phyloP scores from a whole-genome alignment of 2,888 invertebrate species.

The Sisyra nigra region DNA sequence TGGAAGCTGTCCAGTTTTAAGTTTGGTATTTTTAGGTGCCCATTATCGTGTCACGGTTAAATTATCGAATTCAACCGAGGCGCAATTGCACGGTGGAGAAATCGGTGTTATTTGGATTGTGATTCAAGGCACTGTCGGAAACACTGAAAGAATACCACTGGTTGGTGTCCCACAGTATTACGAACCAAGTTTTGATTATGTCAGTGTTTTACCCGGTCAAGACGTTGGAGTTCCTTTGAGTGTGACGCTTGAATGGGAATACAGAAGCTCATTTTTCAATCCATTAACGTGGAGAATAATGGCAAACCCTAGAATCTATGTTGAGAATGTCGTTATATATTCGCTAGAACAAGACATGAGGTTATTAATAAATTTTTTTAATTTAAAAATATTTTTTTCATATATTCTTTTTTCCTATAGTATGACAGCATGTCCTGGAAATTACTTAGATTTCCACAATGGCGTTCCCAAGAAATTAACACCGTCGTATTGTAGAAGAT shows the following conservation, averaged over 20 bases:
- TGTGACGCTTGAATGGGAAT: constrained; percentile 51
- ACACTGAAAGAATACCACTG: constrained; percentile 20
- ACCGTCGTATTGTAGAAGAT: constrained; percentile 21
- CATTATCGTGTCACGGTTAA: constrained; percentile 64
- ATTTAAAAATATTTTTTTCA: background rate
- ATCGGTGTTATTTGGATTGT: constrained; percentile 54
- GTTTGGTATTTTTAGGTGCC: constrained; percentile 35
- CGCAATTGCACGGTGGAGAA: constrained; percentile 59
- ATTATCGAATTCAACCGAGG: constrained; percentile 56
- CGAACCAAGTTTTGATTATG: constrained; percentile 55
- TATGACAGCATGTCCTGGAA: constrained; percentile 51
- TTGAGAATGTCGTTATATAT: constrained; percentile 54
- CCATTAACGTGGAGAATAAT: constrained; percentile 71
- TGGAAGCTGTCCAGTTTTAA: too few species aligned
- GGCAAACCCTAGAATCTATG: constrained; percentile 53
- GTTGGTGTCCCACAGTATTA: constrained; percentile 31
- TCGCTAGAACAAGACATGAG: constrained; percentile 52
- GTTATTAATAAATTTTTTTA: constrained; percentile 26
- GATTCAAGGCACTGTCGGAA: constrained; percentile 35
- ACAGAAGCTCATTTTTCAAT: constrained; percentile 60
- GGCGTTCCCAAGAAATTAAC: constrained; percentile 36
- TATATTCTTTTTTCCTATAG: constrained; percentile 34
- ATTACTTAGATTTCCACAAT: constrained; percentile 45
- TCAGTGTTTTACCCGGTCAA: constrained; percentile 47
- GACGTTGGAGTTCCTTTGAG: constrained; percentile 41